Conservation (phyloP, 2,888 invertebrate species). For the Sminthurinus aureus region DNA sequence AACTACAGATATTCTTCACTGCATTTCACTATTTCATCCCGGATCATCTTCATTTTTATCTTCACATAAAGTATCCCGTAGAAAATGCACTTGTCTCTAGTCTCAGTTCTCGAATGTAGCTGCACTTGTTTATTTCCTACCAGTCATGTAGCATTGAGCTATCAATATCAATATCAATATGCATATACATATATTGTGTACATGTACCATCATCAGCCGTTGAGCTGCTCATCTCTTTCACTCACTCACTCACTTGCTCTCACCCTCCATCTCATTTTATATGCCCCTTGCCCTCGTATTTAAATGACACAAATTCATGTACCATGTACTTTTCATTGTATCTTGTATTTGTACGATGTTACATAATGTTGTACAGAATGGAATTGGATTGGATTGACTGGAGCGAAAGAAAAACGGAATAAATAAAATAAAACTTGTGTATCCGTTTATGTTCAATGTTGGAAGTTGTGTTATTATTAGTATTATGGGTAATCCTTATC, state of each 20-base stretch:
- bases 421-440: conserved; percentile 12
- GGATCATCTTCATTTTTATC: not conserved
- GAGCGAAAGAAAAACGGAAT: not conserved
- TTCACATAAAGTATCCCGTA: not conserved
- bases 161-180: no score
- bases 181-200: no score
- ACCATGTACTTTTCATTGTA: not conserved
- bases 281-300: not conserved
- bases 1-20: not conserved
- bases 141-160: no score
- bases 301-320: no score
- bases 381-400: not conserved
- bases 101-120: not conserved
- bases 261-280: not conserved
- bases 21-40: not conserved
- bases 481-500: conserved; percentile 30
- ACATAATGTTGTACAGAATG: no score
- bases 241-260: not conserved
- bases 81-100: not conserved
- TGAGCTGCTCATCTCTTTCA: not conserved
- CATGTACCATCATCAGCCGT: not conserved
- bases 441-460: not conserved
- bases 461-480: conserved; percentile 9
- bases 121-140: not conserved
- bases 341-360: no score